Base-by-base conservation (phyloP, 2,113 vertebrate species). In the Pipra filicauda region DNA sequence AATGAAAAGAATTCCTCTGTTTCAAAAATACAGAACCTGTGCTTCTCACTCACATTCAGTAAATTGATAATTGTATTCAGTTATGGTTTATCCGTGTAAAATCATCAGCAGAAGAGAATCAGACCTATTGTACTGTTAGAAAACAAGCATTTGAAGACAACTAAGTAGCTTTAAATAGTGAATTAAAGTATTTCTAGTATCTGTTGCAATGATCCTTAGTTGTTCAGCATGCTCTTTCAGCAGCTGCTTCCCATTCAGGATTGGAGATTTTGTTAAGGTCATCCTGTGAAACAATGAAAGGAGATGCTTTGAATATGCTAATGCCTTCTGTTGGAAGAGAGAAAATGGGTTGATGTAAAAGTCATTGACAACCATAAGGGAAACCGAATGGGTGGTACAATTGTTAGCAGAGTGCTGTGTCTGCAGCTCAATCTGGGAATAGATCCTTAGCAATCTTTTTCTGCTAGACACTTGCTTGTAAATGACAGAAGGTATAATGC, bases 231-330 rank as follows among this genome's bases (percentile, higher is more conserved):
- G 28, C 18, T 67, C 55, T 86, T 79, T 77, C 39, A 86, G 73
- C 24, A 9, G 0, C 43, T 75, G 35, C 22, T 93, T 91, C 65
- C 28, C 58, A 28, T 75, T 81, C 81, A 85, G 52, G 61, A 37
- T 3, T 81, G 85, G 54, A 84, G 75, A 31, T 28, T 92, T 90
- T 85, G 46, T 86, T 90, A 67, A 88, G 72, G 90, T 94, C 48
- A 84, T 61, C 6, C 78, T 72, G n/a, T 18, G 74, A 91, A 88
- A 90, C 71, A 94, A 88, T 83, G 64, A 69, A 90, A 80, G 28
- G 33, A 84, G 58, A 51, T 55, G 72, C 64, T 90, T 71, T 94
- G 82, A 83, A 95, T 88, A 92, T 83, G 88, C n/a, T 95, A 92
- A 94, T 86, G 9, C 14, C 20, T 78, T 75, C 82, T 65, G 24